These are phyloP conservation scores for Baccha elongata DNA, from an alignment of 2,888 invertebrate species.

Conservation along the genomic window DNA sequence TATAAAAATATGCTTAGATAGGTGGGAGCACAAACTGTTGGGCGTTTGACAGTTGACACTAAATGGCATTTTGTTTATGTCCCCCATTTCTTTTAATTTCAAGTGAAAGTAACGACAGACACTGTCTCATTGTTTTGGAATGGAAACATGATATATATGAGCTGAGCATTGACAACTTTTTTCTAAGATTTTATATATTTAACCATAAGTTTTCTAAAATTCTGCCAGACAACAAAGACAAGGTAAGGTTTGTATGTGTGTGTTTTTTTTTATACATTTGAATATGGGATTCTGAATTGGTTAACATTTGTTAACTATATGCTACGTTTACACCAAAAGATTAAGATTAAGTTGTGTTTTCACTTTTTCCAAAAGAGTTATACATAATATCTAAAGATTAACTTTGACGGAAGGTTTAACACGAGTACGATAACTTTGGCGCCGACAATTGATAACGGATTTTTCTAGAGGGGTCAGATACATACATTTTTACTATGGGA, in stretches of 20 bases:
- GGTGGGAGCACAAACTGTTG: constrained; percentile 54
- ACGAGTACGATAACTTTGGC: no score
- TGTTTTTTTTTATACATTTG: constrained; percentile 7
- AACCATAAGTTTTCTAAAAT: background rate
- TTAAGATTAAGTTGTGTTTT: no score
- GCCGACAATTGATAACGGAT: no score
- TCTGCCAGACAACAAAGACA: constrained; percentile 55
- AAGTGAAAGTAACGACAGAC: constrained; percentile 15
- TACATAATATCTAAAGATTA: no score
- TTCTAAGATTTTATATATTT: constrained; percentile 7
- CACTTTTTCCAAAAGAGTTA: no score
- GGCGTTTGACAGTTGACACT: constrained; percentile 71
- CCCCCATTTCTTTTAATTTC: constrained; percentile 24
- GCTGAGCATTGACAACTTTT: constrained; percentile 19
- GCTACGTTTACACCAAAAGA: no score
- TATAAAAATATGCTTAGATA: constrained; percentile 1
- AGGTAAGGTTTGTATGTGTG: background rate
- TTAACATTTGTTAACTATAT: background rate
- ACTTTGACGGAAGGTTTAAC: no score
- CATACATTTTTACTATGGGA: no score
- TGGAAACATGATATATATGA: constrained; percentile 57
- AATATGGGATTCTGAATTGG: constrained; percentile 1
- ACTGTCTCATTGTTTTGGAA: constrained; percentile 35
- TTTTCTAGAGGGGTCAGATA: no score
- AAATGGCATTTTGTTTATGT: constrained; percentile 56